Base-by-base conservation (phyloP, 2,888 invertebrate species). In the Dryocosmus kuriphilus region DNA sequence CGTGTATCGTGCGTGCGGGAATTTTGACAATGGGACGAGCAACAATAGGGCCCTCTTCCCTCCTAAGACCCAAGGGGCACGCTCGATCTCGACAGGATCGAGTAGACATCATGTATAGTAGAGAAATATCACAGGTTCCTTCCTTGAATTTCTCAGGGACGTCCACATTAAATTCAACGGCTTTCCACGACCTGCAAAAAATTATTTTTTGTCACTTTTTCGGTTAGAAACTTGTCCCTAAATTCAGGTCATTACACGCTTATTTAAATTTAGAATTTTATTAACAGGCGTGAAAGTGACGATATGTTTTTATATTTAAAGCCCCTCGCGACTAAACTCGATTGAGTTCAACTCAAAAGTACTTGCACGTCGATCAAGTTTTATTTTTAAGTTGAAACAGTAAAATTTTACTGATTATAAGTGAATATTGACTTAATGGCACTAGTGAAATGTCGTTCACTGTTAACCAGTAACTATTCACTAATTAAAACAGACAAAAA, bases 31-130 rank as follows among this genome's bases (percentile, higher is more conserved):
- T 84, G 79, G 85, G 77, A 79, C 65, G 76, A 77, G 79, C 81
- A 85, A 84, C 85, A 85, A 84, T 77, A 77, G 80, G 75, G 77
- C 55, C 74, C 81, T 84, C 81, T 75, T 76, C 83, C 81, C 80
- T 76, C 76, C 65, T 76, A 79, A 71, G 67, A 51, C 67, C 67
- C 27, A 71, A 71, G 79, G 74, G 74, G 67, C 71, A 76, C 74
- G 78, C 74, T 75, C 75, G 71, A 79, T 76, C 76, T 77, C 61
- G 32, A 1, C 71, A 71, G 62, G 62, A 71, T n/a, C n/a, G n/a
- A n/a, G n/a, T 51, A 51, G 46, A 71, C 46, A 67, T 41, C 46
- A 71, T 51, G 30, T 30, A 38, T 38, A 14, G 0, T 38, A 32
- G 24, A 41, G 51, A 46, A 46, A 46, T 46, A 46, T 46, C 71